Percentiles rank a stretch among this genome's conserved stretches.
phyloP scores from a whole-genome alignment of 2,113 vertebrate species.

The Sterna hirundo region DNA sequence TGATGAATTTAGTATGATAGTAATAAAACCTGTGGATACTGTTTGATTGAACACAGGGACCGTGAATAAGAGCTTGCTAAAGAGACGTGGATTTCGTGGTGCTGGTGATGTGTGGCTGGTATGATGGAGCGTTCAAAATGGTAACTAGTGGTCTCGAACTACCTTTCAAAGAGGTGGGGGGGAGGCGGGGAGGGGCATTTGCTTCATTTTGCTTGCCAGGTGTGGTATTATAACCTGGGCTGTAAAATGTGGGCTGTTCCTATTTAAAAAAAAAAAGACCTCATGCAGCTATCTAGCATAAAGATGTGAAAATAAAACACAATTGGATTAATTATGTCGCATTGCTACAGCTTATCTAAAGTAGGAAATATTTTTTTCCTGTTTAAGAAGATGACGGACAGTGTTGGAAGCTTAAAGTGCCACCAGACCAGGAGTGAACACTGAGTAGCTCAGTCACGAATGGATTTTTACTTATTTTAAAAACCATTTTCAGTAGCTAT shows the following conservation, averaged over 20 bases:
- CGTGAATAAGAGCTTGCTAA: neutral
- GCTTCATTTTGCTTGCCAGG: neutral
- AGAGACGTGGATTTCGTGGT: neutral
- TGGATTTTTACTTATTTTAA: neutral
- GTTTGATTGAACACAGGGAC: neutral
- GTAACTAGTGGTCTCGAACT: neutral
- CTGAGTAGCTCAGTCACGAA: neutral
- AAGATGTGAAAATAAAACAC: neutral
- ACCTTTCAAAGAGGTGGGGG: neutral
- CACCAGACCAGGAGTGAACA: neutral
- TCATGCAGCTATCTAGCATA: neutral
- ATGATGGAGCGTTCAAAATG: fast-evolving
- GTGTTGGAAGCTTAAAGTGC: neutral
- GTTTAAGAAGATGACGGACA: neutral
- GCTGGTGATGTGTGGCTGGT: neutral
- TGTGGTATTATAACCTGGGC: neutral
- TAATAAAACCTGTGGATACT: neutral
- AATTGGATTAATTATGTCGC: neutral
- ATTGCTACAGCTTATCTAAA: neutral
- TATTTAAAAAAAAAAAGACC: neutral
- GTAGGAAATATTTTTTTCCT: neutral
- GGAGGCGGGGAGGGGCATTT: neutral
- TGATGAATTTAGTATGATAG: neutral
- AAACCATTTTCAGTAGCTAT: neutral
- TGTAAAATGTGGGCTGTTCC: neutral